Conservation (phyloP, 1,140 invertebrate genomes). For the Hesperophylax magnus region DNA sequence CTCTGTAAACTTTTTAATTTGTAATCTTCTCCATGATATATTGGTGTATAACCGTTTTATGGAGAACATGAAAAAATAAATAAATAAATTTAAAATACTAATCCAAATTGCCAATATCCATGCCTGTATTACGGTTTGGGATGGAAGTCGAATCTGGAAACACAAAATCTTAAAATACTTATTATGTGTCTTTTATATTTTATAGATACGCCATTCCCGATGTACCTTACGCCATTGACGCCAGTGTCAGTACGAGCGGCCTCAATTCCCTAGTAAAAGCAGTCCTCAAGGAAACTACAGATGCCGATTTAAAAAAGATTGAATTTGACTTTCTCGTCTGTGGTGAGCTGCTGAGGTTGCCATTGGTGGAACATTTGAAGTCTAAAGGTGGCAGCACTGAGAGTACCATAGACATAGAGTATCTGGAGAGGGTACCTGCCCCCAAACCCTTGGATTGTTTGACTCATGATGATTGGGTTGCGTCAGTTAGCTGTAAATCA, state of each 20-base stretch:
- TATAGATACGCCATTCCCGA: conserved; percentile 90
- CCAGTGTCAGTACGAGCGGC: conserved; percentile 76
- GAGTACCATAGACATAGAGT: conserved; percentile 89
- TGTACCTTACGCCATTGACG: conserved; percentile 85
- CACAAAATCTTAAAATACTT: not conserved
- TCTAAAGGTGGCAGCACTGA: conserved; percentile 81
- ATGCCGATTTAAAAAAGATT: conserved; percentile 68
- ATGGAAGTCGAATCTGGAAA: too few relatives aligned
- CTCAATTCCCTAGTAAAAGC: conserved; percentile 88
- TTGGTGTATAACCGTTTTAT: too few relatives aligned
- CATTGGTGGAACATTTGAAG: conserved; percentile 79
- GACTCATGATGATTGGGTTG: conserved; percentile 97
- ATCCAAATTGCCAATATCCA: too few relatives aligned
- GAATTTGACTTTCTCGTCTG: conserved; percentile 93
- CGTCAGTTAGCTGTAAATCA: conserved; percentile 80
- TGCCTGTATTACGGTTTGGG: too few relatives aligned
- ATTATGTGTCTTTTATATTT: conserved; percentile 55
- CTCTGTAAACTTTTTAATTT: too few relatives aligned
- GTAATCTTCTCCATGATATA: too few relatives aligned
- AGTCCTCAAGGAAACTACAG: conserved; percentile 78
- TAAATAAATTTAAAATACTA: too few relatives aligned
- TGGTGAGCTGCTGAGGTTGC: conserved; percentile 82
- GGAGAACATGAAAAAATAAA: too few relatives aligned
- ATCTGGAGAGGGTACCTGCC: conserved; percentile 88
- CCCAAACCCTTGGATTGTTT: conserved; percentile 92